Conservation (phyloP, 2,888 invertebrate species). For the Ophion costatus region DNA sequence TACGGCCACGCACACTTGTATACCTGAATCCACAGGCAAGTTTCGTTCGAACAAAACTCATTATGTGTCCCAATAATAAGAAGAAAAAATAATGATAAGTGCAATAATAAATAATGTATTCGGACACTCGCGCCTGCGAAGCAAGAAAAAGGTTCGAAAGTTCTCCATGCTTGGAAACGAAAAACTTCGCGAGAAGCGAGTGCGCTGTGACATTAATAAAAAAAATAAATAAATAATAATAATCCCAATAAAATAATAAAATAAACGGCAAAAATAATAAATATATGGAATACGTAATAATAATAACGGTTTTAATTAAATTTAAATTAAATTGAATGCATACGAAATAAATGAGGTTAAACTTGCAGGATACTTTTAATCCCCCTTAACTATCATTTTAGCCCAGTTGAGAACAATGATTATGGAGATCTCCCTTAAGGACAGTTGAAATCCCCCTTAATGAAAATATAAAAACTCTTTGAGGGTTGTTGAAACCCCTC, state of each 20-base stretch:
- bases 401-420: too few species aligned
- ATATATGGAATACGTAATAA: neutral
- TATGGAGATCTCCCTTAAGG: too few species aligned
- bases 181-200: neutral
- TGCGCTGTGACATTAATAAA: neutral
- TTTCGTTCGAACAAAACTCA: constrained; percentile 28
- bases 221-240: constrained; percentile 1
- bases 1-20: constrained; percentile 74
- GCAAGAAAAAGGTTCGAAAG: neutral
- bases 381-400: too few species aligned
- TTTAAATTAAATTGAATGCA: neutral
- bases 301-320: neutral
- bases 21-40: constrained; percentile 74
- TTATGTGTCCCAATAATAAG: neutral
- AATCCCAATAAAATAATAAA: neutral
- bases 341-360: neutral
- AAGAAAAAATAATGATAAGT: neutral
- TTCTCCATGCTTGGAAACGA: neutral
- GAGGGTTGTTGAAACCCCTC: too few species aligned
- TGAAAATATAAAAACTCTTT: too few species aligned
- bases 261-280: neutral
- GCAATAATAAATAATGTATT: neutral
- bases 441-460: too few species aligned
- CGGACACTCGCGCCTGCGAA: neutral
- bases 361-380: neutral